These are phyloP conservation scores for Heliconius melpomene DNA, from an alignment of 1,140 invertebrate genomes.

Conservation along the genomic window DNA sequence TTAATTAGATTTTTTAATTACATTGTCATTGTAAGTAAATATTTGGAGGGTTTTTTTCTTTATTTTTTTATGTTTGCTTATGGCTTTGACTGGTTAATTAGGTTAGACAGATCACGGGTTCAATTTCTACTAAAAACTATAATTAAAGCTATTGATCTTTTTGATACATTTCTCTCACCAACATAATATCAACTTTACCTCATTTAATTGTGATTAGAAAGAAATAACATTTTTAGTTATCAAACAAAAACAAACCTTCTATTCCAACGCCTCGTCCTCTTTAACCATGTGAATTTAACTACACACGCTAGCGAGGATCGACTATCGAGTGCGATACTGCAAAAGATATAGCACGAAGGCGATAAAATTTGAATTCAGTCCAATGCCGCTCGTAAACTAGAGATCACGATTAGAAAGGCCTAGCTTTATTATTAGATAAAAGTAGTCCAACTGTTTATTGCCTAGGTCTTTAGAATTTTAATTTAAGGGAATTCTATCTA, in stretches of 20 bases:
- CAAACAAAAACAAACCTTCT: not conserved
- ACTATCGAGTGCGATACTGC: not conserved
- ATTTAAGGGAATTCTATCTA: not conserved
- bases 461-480: not conserved
- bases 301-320: not conserved
- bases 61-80: no score
- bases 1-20: slow-evolving; percentile 9
- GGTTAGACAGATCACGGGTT: no score
- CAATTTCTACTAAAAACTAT: no score
- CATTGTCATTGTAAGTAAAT: not conserved
- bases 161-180: no score
- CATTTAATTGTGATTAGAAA: no score
- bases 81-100: no score
- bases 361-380: slow-evolving; percentile 1
- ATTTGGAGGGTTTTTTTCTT: no score
- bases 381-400: not conserved
- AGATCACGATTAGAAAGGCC: slow-evolving; percentile 5
- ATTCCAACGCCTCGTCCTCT: not conserved
- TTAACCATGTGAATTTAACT: not conserved
- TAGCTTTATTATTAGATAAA: not conserved
- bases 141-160: no score
- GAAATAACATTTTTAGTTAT: not conserved
- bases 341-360: not conserved
- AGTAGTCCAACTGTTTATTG: slow-evolving; percentile 1
- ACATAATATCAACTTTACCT: no score